Evolutionary conservation across 2,888 invertebrate genomes (phyloP).

Genomic region (Eupithecia exiguata): DNA sequence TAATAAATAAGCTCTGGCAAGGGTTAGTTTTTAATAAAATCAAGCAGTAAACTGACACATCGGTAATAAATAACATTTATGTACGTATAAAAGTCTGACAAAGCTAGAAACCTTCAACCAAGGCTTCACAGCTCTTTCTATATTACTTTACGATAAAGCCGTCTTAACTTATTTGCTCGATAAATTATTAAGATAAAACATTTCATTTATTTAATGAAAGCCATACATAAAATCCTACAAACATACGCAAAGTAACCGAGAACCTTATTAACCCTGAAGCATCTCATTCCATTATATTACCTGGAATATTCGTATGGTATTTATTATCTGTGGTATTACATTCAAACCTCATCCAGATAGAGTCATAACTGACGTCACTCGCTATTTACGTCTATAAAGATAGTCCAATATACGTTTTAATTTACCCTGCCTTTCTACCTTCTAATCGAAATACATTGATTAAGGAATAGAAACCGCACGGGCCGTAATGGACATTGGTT

Average conservation of each 20-base stretch:
- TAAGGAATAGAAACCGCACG: conserved; percentile 50
- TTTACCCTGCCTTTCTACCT: conserved; percentile 44
- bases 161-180: conserved; percentile 6
- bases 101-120: background rate
- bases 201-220: conserved; percentile 15
- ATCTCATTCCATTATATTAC: conserved; percentile 18
- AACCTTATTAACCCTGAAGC: conserved; percentile 18
- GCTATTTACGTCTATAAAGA: conserved; percentile 24
- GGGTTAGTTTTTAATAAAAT: background rate
- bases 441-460: conserved; percentile 78
- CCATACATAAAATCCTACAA: conserved; percentile 10
- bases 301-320: conserved; percentile 3
- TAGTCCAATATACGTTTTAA: conserved; percentile 40
- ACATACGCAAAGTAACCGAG: conserved; percentile 9
- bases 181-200: conserved; percentile 17
- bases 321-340: conserved; percentile 1
- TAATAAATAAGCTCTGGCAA: background rate
- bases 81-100: background rate
- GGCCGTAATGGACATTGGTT: conserved; percentile 56
- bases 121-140: background rate
- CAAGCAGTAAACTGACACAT: background rate
- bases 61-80: conserved; percentile 10
- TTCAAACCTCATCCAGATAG: conserved; percentile 6
- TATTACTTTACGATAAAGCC: conserved; percentile 4
- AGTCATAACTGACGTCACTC: conserved; percentile 9